Evolutionary conservation across 1,140 invertebrate genomes (phyloP).

Genomic region (Saxidomus purpurata): DNA sequence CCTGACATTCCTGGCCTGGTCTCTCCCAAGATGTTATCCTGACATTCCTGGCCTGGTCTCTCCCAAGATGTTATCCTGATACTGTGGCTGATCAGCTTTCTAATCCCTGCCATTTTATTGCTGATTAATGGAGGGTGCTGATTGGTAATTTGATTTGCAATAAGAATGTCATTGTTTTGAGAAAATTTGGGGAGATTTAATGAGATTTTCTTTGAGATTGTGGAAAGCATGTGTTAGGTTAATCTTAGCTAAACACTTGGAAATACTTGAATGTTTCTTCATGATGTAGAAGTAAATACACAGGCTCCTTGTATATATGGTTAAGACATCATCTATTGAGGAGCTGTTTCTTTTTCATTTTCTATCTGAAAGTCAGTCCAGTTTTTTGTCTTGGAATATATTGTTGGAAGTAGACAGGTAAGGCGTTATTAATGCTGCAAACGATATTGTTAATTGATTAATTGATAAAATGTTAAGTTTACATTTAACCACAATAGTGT

Average conservation of each 20-base stretch:
- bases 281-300: not conserved
- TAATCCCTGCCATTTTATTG: not conserved
- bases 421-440: no score
- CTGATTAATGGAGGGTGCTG: conserved; percentile 4
- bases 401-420: not conserved
- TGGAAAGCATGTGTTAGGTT: conserved; percentile 19
- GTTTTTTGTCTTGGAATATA: not conserved
- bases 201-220: conserved; percentile 27
- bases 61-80: not conserved
- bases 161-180: conserved; percentile 41
- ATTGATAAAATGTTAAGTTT: no score
- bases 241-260: conserved; percentile 32
- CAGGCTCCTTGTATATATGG: not conserved
- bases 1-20: no score
- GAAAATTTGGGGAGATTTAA: conserved; percentile 23
- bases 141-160: conserved; percentile 33
- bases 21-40: not conserved
- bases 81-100: not conserved
- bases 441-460: no score
- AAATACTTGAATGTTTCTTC: conserved; percentile 28
- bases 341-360: not conserved
- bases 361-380: not conserved
- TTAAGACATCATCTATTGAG: not conserved
- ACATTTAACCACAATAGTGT: no score
- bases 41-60: not conserved